These are phyloP conservation scores for Gymnoscelis rufifasciata DNA, from an alignment of 2,888 invertebrate genomes.

Conservation along the genomic window DNA sequence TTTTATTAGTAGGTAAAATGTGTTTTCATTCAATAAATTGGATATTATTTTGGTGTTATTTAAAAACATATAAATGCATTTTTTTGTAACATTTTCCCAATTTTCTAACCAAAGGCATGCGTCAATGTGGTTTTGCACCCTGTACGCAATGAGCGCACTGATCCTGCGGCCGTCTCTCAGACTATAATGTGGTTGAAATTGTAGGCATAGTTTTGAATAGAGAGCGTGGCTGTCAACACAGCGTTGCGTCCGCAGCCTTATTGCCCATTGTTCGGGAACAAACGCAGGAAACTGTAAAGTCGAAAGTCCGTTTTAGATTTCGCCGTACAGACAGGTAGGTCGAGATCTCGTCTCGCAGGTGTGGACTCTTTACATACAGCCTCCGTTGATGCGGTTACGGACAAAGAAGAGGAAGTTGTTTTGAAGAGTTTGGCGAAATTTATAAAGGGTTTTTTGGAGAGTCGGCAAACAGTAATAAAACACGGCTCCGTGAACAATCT, in stretches of 20 bases:
- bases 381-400: conserved; percentile 45
- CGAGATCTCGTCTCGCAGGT: conserved; percentile 48
- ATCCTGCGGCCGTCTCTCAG: no score
- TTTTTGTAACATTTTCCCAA: no score
- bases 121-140: no score
- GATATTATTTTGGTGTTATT: no score
- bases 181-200: conserved; percentile 44
- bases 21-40: no score
- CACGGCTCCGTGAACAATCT: conserved; percentile 24
- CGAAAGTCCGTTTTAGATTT: conserved; percentile 70
- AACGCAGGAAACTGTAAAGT: conserved; percentile 76
- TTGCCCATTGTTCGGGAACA: conserved; percentile 71
- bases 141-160: no score
- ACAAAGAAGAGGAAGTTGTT: conserved; percentile 72
- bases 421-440: conserved; percentile 53
- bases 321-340: conserved; percentile 72
- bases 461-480: conserved; percentile 32
- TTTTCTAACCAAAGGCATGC: no score
- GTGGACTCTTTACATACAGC: conserved; percentile 30
- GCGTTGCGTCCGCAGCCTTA: conserved; percentile 54
- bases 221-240: conserved; percentile 53
- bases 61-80: no score
- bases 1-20: no score
- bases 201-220: conserved; percentile 57
- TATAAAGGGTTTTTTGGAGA: conserved; percentile 52